These are phyloP conservation scores for Axinella damicornis DNA, from an alignment of 37 sponge, comb jelly and placozoan genomes.

Conservation along the genomic window DNA sequence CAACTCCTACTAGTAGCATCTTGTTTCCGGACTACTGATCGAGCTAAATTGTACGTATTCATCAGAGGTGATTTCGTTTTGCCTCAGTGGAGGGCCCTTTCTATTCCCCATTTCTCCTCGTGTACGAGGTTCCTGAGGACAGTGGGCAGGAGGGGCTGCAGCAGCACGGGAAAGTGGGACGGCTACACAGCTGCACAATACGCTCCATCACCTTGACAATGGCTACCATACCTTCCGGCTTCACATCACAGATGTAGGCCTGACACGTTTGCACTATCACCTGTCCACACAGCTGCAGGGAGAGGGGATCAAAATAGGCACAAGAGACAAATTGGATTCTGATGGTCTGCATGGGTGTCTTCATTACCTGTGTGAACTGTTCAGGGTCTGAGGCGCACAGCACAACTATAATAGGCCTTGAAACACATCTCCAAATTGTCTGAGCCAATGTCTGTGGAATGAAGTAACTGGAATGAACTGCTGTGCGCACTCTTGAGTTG, in stretches of 20 bases:
- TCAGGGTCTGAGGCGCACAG: constrained; percentile 56
- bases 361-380: constrained; percentile 56
- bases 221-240: constrained; percentile 42
- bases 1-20: too few relatives aligned
- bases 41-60: constrained; percentile 33
- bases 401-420: constrained; percentile 52
- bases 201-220: constrained; percentile 58
- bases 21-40: too few relatives aligned
- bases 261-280: constrained; percentile 56
- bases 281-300: constrained; percentile 47
- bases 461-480: too few relatives aligned
- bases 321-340: not conserved
- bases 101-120: constrained; percentile 34
- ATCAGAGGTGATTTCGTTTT: too few relatives aligned
- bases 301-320: not conserved
- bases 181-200: constrained; percentile 50
- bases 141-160: constrained; percentile 38
- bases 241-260: constrained; percentile 73
- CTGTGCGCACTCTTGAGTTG: too few relatives aligned
- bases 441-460: constrained; percentile 52
- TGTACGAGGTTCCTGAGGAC: constrained; percentile 29
- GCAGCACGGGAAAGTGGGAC: constrained; percentile 22
- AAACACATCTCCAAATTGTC: constrained; percentile 63
- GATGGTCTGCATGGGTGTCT: too few relatives aligned
- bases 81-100: not conserved